phyloP scores from a whole-genome alignment of 2,113 vertebrate genomes.

The Ginglymostoma cirratum region DNA sequence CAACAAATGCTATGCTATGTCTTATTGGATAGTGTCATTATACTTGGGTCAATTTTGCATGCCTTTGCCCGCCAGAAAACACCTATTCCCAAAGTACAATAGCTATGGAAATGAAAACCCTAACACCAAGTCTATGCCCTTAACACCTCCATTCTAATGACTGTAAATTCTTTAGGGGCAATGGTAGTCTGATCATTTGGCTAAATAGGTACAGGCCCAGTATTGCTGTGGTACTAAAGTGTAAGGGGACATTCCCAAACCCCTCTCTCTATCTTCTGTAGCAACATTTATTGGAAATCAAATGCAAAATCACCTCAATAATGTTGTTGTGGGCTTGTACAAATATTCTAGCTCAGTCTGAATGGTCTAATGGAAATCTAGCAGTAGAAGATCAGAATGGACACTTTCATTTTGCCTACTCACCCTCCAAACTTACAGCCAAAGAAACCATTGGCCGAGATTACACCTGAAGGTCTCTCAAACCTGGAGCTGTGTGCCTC shows the following conservation, averaged over 20 bases:
- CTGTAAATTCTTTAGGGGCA: not conserved
- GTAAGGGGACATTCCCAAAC: not conserved
- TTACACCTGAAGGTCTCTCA: not conserved
- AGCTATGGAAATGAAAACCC: not conserved
- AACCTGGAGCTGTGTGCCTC: not conserved
- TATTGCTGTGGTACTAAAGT: not conserved
- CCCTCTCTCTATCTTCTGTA: not conserved
- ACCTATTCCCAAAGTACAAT: not conserved
- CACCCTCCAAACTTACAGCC: not conserved
- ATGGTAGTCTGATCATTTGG: not conserved
- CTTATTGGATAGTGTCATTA: not conserved
- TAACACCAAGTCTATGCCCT: not conserved
- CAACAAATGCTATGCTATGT: not conserved
- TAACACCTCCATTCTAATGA: not conserved
- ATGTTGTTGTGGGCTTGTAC: not conserved
- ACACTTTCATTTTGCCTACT: not conserved
- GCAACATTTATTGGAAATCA: not conserved
- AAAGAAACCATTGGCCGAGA: not conserved
- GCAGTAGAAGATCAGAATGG: not conserved
- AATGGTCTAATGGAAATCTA: not conserved
- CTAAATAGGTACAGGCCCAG: not conserved
- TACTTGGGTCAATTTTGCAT: not conserved
- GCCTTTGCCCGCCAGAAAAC: not conserved
- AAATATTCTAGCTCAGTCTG: not conserved
- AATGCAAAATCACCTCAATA: not conserved